These are phyloP conservation scores for Chaenodraco wilsoni DNA, from an alignment of 2,797 vertebrate species.

Conservation along the genomic window DNA sequence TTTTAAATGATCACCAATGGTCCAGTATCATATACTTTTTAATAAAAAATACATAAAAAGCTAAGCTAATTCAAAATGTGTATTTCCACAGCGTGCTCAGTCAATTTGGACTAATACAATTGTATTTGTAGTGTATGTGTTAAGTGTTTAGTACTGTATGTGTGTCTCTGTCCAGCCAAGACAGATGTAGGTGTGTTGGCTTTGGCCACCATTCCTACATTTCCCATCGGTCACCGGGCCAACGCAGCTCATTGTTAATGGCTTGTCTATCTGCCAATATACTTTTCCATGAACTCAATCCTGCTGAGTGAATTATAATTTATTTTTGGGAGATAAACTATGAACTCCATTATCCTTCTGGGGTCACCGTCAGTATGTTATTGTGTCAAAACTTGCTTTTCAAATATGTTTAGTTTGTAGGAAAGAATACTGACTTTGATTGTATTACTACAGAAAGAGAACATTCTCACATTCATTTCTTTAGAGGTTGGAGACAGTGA, in stretches of 20 bases:
- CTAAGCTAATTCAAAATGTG: background rate
- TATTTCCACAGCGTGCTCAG: background rate
- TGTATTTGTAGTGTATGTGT: background rate
- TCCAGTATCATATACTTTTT: too few species aligned
- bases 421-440: background rate
- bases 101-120: background rate
- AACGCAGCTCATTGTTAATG: constrained; percentile 22
- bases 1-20: too few species aligned
- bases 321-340: constrained; percentile 12
- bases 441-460: background rate
- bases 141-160: background rate
- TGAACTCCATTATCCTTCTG: constrained; percentile 5
- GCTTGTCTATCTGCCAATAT: constrained; percentile 3
- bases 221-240: constrained; percentile 34
- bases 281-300: constrained; percentile 25
- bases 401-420: background rate
- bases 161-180: background rate
- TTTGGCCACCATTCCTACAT: constrained; percentile 17
- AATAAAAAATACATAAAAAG: constrained; percentile 1
- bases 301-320: constrained; percentile 11
- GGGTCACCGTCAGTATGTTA: background rate
- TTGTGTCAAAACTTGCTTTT: constrained; percentile 15
- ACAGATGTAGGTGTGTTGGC: constrained; percentile 31
- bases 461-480: background rate
- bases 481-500: background rate